Percentiles rank a stretch among this genome's conserved stretches.
Evolutionary conservation across 2,888 invertebrate species (phyloP).

Genomic region (Notocelia uddmanniana): DNA sequence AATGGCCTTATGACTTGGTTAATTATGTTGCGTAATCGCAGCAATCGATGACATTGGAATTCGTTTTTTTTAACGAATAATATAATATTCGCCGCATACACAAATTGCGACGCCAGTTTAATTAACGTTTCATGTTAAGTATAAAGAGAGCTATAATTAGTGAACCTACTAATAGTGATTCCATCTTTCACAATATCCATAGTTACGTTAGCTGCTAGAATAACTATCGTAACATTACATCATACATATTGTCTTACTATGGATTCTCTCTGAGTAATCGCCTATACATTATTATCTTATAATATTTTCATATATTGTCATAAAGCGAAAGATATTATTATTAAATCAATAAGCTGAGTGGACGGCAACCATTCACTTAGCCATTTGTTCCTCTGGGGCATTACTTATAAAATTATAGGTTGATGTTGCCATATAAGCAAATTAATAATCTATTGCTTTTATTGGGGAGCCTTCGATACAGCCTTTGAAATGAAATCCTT

Average conservation of each 20-base stretch:
- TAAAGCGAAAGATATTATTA: slow-evolving; percentile 51
- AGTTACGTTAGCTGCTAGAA: slow-evolving; percentile 11
- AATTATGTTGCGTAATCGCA: background rate
- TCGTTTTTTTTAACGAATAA: background rate
- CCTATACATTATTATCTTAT: slow-evolving; percentile 47
- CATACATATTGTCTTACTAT: slow-evolving; percentile 36
- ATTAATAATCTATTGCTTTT: slow-evolving; percentile 24
- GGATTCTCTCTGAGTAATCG: slow-evolving; percentile 49
- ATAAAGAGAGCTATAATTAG: too few species aligned
- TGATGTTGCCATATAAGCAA: slow-evolving; percentile 29
- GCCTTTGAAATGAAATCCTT: slow-evolving; percentile 30
- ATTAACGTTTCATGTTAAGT: background rate
- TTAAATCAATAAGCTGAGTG: slow-evolving; percentile 55
- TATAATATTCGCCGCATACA: background rate
- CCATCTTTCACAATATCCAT: background rate
- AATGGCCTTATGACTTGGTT: background rate
- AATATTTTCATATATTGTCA: slow-evolving; percentile 49
- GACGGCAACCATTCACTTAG: slow-evolving; percentile 47
- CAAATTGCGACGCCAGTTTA: background rate
- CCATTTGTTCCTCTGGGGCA: slow-evolving; percentile 45
- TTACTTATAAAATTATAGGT: slow-evolving; percentile 43
- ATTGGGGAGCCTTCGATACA: slow-evolving; percentile 14
- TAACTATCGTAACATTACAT: slow-evolving; percentile 37
- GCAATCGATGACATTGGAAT: background rate
- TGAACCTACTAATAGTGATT: too few species aligned